phyloP scores from a whole-genome alignment of 2,797 vertebrate species.

The Balearica regulorum region DNA sequence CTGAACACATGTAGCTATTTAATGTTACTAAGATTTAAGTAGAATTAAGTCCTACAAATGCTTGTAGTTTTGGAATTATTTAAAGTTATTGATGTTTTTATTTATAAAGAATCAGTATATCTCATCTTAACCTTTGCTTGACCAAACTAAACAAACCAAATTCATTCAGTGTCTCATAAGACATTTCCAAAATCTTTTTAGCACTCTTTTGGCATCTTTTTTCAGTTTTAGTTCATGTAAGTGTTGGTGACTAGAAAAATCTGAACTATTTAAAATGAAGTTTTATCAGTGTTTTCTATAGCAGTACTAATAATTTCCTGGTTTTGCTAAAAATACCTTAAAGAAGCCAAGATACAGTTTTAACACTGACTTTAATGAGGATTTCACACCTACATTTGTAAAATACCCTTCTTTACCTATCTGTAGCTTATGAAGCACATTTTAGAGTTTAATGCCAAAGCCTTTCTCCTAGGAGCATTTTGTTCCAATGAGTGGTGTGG shows the following conservation, averaged over 20 bases:
- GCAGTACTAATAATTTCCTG: neutral
- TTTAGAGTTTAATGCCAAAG: neutral
- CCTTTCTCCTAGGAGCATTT: neutral
- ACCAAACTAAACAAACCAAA: neutral
- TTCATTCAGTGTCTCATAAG: neutral
- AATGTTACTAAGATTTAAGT: neutral
- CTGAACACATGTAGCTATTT: neutral
- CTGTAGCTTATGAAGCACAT: neutral
- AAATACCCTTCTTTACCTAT: fast-evolving
- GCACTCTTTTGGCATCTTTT: neutral
- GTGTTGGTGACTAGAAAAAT: neutral
- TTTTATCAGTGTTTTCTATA: neutral
- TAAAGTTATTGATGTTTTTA: neutral
- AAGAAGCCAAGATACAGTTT: neutral
- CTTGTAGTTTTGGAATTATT: neutral
- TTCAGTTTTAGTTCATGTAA: neutral
- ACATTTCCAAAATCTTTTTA: neutral
- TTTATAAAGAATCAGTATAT: neutral
- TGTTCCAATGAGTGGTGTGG: neutral
- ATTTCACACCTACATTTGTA: neutral
- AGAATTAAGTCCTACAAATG: neutral
- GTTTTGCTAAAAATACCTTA: neutral
- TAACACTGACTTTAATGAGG: neutral
- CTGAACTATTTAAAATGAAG: neutral
- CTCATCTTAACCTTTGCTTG: neutral